Percentiles rank a stretch among this genome's conserved stretches.
Evolutionary conservation across 2,797 vertebrate genomes (phyloP).

Genomic region (Alca torda): DNA sequence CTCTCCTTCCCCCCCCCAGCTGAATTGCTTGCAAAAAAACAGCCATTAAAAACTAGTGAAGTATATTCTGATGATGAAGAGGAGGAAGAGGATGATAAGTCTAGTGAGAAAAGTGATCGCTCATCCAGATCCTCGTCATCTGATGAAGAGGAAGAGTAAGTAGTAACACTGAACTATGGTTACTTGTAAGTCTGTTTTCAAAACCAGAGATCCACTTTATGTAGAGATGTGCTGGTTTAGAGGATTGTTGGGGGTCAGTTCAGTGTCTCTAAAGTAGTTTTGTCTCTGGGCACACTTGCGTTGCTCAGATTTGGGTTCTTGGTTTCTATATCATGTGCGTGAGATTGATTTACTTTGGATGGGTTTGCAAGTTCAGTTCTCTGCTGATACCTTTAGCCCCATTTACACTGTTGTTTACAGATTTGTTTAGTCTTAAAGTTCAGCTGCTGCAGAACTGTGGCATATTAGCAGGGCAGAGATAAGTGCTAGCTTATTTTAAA

Average conservation of each 20-base stretch:
- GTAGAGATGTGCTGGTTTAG: not conserved
- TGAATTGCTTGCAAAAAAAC: slow-evolving; percentile 93
- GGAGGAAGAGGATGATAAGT: slow-evolving; percentile 97
- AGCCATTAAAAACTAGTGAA: slow-evolving; percentile 96
- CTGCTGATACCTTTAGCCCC: not conserved
- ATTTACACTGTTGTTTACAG: not conserved
- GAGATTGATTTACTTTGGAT: not conserved
- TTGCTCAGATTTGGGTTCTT: not conserved
- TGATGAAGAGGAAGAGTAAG: slow-evolving; percentile 95
- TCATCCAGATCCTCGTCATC: slow-evolving; percentile 94
- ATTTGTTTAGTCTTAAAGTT: not conserved
- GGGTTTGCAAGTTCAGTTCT: not conserved
- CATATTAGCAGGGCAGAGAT: not conserved
- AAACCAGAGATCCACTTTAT: not conserved
- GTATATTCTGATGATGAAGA: slow-evolving; percentile 99
- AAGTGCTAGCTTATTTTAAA: not conserved
- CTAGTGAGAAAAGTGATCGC: slow-evolving; percentile 94
- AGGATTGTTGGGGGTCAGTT: not conserved
- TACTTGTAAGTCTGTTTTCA: not conserved
- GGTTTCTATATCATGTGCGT: not conserved
- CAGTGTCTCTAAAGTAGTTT: not conserved
- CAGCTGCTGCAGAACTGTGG: not conserved
- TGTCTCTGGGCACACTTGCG: not conserved
- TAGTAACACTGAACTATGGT: not conserved
- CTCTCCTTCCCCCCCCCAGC: slow-evolving; percentile 76